These are phyloP conservation scores for Notoglanidium macrostoma DNA, from an alignment of 2,797 vertebrate species.

Conservation along the genomic window DNA sequence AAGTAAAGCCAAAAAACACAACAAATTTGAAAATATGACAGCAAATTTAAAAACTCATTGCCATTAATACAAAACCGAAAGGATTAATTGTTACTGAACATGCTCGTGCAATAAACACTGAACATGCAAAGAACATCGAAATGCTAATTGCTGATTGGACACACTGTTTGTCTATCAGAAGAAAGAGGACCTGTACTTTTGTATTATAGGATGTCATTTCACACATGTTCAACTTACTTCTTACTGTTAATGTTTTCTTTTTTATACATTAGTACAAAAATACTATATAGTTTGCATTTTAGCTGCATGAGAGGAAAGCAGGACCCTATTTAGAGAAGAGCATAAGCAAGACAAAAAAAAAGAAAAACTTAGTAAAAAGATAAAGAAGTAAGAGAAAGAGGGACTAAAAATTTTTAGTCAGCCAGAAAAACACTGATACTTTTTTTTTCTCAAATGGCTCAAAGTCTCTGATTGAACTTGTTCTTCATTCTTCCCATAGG, in stretches of 20 bases:
- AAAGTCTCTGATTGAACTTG: conserved; percentile 28
- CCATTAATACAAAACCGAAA: background rate
- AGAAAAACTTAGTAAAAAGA: background rate
- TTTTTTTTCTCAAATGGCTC: background rate
- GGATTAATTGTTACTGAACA: background rate
- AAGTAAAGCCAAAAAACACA: no score
- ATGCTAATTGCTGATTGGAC: background rate
- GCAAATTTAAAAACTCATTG: no score
- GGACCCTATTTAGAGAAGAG: background rate
- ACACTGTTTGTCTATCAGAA: background rate
- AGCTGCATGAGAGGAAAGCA: background rate
- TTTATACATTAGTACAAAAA: background rate
- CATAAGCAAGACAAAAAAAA: background rate
- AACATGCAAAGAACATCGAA: no score
- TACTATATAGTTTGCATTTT: background rate
- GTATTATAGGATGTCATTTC: background rate
- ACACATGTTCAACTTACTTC: background rate
- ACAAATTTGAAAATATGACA: background rate
- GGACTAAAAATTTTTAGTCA: background rate
- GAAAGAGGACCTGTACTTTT: no score
- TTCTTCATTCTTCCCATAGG: conserved; percentile 25
- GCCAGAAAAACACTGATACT: background rate
- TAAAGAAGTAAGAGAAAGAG: background rate
- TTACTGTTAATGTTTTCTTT: background rate
- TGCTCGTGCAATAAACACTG: background rate